Evolutionary conservation across 2,888 invertebrate species (phyloP), one percentile per base, ranked within the genome.

Genomic region (Andricus quercusramuli): DNA sequence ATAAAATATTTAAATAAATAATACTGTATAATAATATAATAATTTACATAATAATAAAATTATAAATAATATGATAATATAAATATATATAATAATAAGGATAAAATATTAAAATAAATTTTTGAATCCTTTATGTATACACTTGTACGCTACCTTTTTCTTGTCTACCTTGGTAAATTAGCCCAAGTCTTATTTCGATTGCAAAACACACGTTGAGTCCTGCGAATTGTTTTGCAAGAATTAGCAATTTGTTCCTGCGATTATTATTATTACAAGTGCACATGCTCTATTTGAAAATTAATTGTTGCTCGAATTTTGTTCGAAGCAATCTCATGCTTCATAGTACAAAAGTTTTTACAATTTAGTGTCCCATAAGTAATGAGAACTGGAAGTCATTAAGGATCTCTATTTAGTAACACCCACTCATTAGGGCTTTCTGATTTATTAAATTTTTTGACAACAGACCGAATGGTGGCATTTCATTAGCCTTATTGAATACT

Each of bases 161-260:
- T 32, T n/a, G n/a, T n/a, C 17, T 17, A 56, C 8, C 51, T 51
- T n/a, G 74, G n/a, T 9, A 29, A 74, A 56, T 74, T 32, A 32
- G 22, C 25, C 22, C 22, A 22, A 62, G 51, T 56, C 47, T 74
- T 56, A 74, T 37, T 74, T 74, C 13, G 37, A 13, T 59, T 74
- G 56, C 74, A 74, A 74, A 56, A 74, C 29, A 74, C 59, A n/a
- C 56, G 56, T 51, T 13, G 41, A 37, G 67, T 22, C 56, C 56
- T 74, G 51, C 32, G 15, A 74, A n/a, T 64, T 56, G 32, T 74
- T 74, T 74, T 74, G 74, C 74, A 74, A 74, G 29, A 74, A 74
- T 74, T 59, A n/a, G n/a, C n/a, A n/a, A n/a, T n/a, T n/a, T n/a
- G n/a, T n/a, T n/a, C n/a, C n/a, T n/a, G n/a, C n/a, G n/a, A n/a